Evolutionary conservation across 2,113 vertebrate species (phyloP).

Genomic region (Oxyruncus cristatus): DNA sequence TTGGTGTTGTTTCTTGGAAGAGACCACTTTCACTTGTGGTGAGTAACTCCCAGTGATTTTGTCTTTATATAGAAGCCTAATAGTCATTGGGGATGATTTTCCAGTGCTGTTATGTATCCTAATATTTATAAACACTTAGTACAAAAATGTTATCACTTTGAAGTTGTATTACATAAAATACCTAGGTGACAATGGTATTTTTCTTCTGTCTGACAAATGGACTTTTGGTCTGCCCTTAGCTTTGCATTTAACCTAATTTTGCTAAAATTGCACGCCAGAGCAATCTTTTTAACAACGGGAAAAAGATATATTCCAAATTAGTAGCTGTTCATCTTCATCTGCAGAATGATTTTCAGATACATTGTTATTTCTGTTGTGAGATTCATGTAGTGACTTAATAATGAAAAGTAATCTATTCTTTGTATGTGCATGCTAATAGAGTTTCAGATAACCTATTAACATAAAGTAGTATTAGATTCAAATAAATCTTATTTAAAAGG

Average conservation of each 20-base stretch:
- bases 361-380: neutral
- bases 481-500: neutral
- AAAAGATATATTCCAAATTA: neutral
- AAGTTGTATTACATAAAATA: neutral
- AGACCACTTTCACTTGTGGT: slow-evolving; percentile 97
- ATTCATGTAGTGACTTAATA: neutral
- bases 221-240: neutral
- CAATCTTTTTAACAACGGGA: neutral
- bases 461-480: neutral
- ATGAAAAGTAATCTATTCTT: neutral
- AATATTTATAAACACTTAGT: neutral
- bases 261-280: neutral
- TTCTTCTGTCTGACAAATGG: neutral
- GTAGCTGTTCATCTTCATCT: neutral
- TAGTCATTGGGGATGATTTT: neutral
- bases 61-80: neutral
- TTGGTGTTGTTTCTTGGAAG: slow-evolving; percentile 98
- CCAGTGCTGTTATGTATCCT: neutral
- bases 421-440: neutral
- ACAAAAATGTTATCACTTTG: neutral
- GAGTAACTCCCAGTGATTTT: slow-evolving; percentile 64
- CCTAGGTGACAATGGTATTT: neutral
- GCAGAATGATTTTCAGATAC: neutral
- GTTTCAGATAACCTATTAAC: neutral
- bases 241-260: neutral